Conservation (phyloP, 2,797 vertebrate genomes). For the Darevskia nairensis region DNA sequence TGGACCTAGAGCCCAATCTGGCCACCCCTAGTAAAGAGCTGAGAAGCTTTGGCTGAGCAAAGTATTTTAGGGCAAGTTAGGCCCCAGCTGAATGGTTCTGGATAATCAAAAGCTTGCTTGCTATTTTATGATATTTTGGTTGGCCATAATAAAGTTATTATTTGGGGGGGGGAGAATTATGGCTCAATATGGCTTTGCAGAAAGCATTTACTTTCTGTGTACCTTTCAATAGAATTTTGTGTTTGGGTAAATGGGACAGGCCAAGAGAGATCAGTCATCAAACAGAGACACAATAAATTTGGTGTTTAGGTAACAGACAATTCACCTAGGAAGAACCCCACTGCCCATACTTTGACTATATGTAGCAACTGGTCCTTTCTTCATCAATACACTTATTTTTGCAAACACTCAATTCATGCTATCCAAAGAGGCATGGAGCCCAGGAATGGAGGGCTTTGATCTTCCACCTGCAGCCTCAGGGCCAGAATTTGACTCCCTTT, state of each 20-base stretch:
- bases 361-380: neutral
- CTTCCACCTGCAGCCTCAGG: neutral
- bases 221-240: neutral
- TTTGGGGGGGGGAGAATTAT: too few relatives aligned
- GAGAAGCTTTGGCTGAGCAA: neutral
- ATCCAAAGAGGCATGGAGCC: neutral
- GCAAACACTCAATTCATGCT: neutral
- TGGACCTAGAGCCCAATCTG: neutral
- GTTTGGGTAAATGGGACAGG: too few relatives aligned
- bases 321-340: neutral
- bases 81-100: neutral
- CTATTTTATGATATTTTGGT: too few relatives aligned
- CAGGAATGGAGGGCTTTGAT: neutral
- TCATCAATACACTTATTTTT: neutral
- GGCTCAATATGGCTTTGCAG: too few relatives aligned
- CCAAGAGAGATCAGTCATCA: neutral
- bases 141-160: too few relatives aligned
- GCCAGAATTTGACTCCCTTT: neutral
- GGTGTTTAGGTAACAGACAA: neutral
- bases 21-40: neutral
- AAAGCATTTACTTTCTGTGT: too few relatives aligned
- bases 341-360: neutral
- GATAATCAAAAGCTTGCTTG: too few relatives aligned
- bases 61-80: neutral
- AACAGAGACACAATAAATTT: neutral